Evolutionary conservation across 2,797 vertebrate species (phyloP).

Genomic region (Pogonophryne albipinna): DNA sequence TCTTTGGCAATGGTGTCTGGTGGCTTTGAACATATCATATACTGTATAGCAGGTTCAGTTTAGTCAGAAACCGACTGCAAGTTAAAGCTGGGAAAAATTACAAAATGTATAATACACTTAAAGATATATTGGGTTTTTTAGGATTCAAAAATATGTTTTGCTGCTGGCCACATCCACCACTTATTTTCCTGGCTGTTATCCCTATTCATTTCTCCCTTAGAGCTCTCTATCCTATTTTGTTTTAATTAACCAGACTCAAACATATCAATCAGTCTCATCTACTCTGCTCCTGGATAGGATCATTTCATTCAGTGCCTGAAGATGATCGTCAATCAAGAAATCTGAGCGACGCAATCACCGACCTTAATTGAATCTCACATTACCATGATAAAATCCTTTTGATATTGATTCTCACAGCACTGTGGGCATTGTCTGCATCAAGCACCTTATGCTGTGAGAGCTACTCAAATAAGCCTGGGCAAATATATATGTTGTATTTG

Average conservation of each 20-base stretch:
- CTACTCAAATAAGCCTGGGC: not conserved
- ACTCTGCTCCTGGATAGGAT: not conserved
- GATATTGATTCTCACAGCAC: not conserved
- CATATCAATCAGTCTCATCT: constrained; percentile 1
- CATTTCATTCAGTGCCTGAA: constrained; percentile 7
- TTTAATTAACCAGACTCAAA: not conserved
- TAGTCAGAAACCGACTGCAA: too few species aligned
- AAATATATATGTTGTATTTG: not conserved
- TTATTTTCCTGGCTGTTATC: too few species aligned
- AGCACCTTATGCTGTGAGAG: not conserved
- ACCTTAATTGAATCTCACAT: not conserved
- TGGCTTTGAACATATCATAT: too few species aligned
- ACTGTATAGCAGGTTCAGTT: too few species aligned
- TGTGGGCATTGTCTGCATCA: not conserved
- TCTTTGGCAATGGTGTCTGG: too few species aligned
- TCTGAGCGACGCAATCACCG: constrained; percentile 7
- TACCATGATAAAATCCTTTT: not conserved
- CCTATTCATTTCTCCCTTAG: too few species aligned
- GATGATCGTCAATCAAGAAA: not conserved
- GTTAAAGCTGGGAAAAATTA: too few species aligned
- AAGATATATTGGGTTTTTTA: too few species aligned
- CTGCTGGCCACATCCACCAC: too few species aligned
- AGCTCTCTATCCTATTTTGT: too few species aligned
- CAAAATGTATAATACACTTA: too few species aligned
- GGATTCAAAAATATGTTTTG: too few species aligned